These are phyloP conservation scores for Brenthis ino DNA, from an alignment of 2,888 invertebrate genomes.

Conservation along the genomic window DNA sequence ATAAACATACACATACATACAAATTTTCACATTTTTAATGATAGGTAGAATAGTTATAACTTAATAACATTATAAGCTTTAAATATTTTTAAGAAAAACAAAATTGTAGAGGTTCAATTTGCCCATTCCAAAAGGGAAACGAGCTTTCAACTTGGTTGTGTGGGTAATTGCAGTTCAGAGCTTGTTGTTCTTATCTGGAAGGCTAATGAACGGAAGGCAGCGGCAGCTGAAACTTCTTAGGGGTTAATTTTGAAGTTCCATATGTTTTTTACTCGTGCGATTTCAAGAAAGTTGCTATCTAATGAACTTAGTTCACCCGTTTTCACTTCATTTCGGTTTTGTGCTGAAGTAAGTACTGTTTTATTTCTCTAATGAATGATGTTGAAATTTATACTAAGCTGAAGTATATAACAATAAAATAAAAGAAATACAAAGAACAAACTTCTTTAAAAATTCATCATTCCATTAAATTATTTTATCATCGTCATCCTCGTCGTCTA, in stretches of 20 bases:
- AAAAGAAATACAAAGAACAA: too few relatives aligned
- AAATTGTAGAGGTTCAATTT: slow-evolving; percentile 24
- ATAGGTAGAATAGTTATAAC: too few relatives aligned
- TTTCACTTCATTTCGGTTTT: slow-evolving; percentile 13
- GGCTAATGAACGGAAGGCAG: slow-evolving; percentile 34
- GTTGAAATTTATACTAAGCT: too few relatives aligned
- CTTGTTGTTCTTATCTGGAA: slow-evolving; percentile 35
- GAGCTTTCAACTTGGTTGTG: slow-evolving; percentile 35
- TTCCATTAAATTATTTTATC: too few relatives aligned
- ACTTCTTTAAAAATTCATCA: too few relatives aligned
- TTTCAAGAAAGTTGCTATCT: slow-evolving; percentile 23
- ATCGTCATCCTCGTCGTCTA: too few relatives aligned
- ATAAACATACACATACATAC: too few relatives aligned
- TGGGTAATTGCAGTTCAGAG: slow-evolving; percentile 37
- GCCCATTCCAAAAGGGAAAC: slow-evolving; percentile 26
- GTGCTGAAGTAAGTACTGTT: not conserved
- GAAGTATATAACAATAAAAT: too few relatives aligned
- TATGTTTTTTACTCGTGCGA: slow-evolving; percentile 26
- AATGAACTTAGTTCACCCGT: slow-evolving; percentile 13
- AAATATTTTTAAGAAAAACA: not conserved
- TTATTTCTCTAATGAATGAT: too few relatives aligned
- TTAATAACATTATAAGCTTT: not conserved
- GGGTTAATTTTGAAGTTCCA: slow-evolving; percentile 31
- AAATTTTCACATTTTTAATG: too few relatives aligned
- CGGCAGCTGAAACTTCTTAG: slow-evolving; percentile 29